phyloP scores from a whole-genome alignment of 2,797 vertebrate genomes.

The Lepidocolaptes lacrymiger region DNA sequence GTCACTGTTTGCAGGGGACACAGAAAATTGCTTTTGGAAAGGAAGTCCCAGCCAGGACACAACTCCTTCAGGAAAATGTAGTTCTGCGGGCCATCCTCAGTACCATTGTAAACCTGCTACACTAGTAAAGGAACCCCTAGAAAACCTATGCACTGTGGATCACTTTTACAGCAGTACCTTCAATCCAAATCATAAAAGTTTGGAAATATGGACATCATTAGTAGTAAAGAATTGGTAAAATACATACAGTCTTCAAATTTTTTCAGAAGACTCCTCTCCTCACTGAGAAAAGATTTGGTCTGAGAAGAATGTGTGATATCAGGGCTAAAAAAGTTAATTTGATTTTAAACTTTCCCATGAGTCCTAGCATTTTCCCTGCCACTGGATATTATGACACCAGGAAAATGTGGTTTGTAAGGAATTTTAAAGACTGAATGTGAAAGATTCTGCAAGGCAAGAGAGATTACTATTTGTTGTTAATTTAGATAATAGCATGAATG shows the following conservation, averaged over 20 bases:
- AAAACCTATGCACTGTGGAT: not conserved
- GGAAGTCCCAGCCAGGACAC: not conserved
- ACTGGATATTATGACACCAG: not conserved
- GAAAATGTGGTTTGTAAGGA: not conserved
- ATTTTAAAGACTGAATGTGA: constrained; percentile 15
- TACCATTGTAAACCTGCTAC: not conserved
- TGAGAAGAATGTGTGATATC: not conserved
- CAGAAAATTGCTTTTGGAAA: constrained; percentile 9
- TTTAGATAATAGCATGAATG: constrained; percentile 10
- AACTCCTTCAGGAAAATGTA: not conserved
- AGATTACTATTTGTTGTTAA: not conserved
- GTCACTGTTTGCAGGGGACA: not conserved
- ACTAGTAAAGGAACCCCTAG: not conserved
- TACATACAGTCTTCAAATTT: not conserved
- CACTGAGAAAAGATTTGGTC: not conserved
- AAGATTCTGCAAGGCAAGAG: constrained; percentile 9
- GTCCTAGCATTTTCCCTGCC: constrained; percentile 7
- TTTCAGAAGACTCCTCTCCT: not conserved
- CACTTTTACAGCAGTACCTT: not conserved
- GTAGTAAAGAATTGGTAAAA: not conserved
- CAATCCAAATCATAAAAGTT: not conserved
- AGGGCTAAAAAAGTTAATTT: constrained; percentile 24
- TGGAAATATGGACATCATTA: not conserved
- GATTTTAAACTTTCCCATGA: constrained; percentile 11
- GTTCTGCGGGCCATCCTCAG: not conserved